Conservation (phyloP, 2,888 invertebrate genomes). For the Athalia circularis region DNA sequence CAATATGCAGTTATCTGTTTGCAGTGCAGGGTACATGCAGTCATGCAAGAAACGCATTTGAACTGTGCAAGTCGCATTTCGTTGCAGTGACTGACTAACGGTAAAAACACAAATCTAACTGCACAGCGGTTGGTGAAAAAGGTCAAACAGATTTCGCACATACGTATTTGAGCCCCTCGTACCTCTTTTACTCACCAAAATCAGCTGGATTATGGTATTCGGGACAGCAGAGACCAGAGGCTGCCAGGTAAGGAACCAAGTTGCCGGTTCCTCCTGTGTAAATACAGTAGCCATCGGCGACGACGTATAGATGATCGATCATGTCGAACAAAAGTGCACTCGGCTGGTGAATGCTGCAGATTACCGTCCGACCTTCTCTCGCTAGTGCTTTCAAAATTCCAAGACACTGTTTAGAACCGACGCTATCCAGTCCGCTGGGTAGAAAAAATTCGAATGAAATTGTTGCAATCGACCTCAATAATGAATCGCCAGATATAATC, state of each 20-base stretch:
- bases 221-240: conserved; percentile 85
- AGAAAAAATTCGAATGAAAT: conserved; percentile 18
- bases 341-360: conserved; percentile 95
- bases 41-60: too few relatives aligned
- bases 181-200: conserved; percentile 82
- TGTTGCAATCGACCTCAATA: neutral
- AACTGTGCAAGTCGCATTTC: too few relatives aligned
- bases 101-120: too few relatives aligned
- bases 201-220: conserved; percentile 94
- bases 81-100: too few relatives aligned
- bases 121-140: too few relatives aligned
- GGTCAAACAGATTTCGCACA: too few relatives aligned
- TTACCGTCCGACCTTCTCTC: conserved; percentile 88
- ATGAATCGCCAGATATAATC: too few relatives aligned
- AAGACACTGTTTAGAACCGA: conserved; percentile 89
- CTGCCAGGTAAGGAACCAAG: conserved; percentile 85
- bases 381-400: conserved; percentile 88
- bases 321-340: conserved; percentile 90
- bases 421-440: conserved; percentile 86
- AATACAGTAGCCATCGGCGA: conserved; percentile 87
- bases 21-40: too few relatives aligned
- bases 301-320: conserved; percentile 91
- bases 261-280: conserved; percentile 87
- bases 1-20: neutral
- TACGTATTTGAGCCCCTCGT: too few relatives aligned